Conservation (phyloP, 2,797 vertebrate species). For the Mus spretus region DNA sequence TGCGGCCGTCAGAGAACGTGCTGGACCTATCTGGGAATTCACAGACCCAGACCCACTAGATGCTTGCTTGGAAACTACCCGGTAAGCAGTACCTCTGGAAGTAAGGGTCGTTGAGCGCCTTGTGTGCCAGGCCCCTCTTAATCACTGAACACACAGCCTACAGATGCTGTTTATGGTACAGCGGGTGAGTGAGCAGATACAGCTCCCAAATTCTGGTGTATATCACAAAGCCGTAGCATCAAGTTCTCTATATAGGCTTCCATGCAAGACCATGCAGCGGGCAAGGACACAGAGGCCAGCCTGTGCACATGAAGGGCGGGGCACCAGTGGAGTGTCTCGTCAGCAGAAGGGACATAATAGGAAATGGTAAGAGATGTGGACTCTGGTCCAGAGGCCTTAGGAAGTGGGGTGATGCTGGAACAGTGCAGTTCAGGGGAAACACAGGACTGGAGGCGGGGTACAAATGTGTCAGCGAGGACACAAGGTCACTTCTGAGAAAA, state of each 20-base stretch:
- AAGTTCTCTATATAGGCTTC: rapidly evolving
- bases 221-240: not conserved
- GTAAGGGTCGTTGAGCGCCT: not conserved
- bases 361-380: too few relatives aligned
- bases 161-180: rapidly evolving
- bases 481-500: not conserved
- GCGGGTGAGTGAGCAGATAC: not conserved
- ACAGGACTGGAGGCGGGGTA: not conserved
- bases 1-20: not conserved
- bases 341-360: rapidly evolving
- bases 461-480: not conserved
- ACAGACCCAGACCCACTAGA: not conserved
- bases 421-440: too few relatives aligned
- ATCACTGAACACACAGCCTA: not conserved
- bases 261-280: too few relatives aligned
- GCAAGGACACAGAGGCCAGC: not conserved
- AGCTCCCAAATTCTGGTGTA: rapidly evolving
- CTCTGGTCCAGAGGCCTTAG: not conserved
- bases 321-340: rapidly evolving
- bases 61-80: not conserved
- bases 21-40: not conserved
- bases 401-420: not conserved
- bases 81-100: not conserved
- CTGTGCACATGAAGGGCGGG: not conserved
- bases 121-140: too few relatives aligned